Base-by-base conservation (phyloP, 2,888 invertebrate genomes). In the Cataglyphis altisquamis region DNA sequence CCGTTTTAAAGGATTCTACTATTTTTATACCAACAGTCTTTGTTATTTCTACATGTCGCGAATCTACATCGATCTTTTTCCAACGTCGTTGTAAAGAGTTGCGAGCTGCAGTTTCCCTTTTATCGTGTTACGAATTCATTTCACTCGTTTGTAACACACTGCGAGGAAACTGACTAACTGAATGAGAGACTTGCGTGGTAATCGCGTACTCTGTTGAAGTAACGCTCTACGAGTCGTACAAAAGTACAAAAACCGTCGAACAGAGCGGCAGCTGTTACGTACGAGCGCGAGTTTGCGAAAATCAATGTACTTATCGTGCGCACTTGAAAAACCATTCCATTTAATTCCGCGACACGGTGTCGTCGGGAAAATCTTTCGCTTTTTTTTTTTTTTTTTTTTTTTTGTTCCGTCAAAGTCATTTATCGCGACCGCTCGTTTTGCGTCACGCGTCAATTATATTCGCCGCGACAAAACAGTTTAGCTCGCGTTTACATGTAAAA, bases 101-200 rank as follows among this genome's bases (percentile, higher is more conserved):
- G 66, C 48, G n/a, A 63, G 41, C 70, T 48, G 66, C 72, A 75
- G 57, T 63, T 81, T 82, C 45, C 68, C 68, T 64, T 85, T 82
- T 77, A 81, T 66, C 84, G 82, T 73, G 83, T 82, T 87, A 86
- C 72, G 45, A 82, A 84, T 64, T 84, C 66, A 63, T 66, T 72
- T 68, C 68, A 60, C 78, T 48, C 57, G 82, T 84, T 83, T 83
- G 84, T 81, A 52, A 52, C 52, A 87, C 84, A 73, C 83, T 84
- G 82, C 84, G 75, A 73, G 64, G 39, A 55, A 41, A 52, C 52
- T n/a, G 52, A n/a, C 52, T 48, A 41, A 52, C 52, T n/a, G 52
- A n/a, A n/a, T 48, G 83, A 72, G 83, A 60, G 83, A 80, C 84
- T 84, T 66, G 83, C 64, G 74, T 52, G 52, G 52, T 62, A 32